Base-by-base conservation (phyloP, 2,113 vertebrate species). In the Datnioides undecimradiatus region DNA sequence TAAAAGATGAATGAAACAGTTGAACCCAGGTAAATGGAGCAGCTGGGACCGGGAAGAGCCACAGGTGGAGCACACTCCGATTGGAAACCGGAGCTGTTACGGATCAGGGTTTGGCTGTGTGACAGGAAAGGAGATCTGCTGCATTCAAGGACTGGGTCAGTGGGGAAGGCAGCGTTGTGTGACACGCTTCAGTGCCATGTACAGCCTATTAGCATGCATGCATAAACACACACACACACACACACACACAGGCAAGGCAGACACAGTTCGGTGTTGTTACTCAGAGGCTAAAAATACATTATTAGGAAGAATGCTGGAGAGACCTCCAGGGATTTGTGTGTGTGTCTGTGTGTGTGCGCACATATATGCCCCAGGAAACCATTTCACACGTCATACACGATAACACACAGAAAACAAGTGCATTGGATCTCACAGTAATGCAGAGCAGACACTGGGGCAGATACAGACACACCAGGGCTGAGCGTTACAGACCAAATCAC, bases 241-340 rank as follows among this genome's bases (percentile, higher is more conserved):
- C 76, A 69, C 59, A 72, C 52, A 73, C 54, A 64, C 41, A 17
- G 49, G 70, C 19, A 57, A 82, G 11, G 33, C 76, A 33, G 21
- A 46, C 58, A 55, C 57, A 67, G 78, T 38, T 85, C 25, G 4
- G 52, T 23, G 23, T 67, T 62, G 68, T 90, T 78, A 88, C 43
- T 90, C 81, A 76, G 9, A 79, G 48, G 59, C 76, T 90, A 90
- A 88, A 90, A 87, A 90, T 88, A 90, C 66, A 82, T 76, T 60
- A 79, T 82, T 34, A 62, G 25, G 63, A 52, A 73, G 51, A 73
- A 75, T 29, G 75, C 38, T 73, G 73, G 43, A 72, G 52, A 84
- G 46, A 84, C 54, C 86, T 84, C 49, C 4, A 19, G 64, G 83
- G 67, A 11, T 54, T 33, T 83, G 80, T 70, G 68, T 52, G 43